phyloP scores from a whole-genome alignment of 1,140 invertebrate genomes.

The Bactericera cockerelli region DNA sequence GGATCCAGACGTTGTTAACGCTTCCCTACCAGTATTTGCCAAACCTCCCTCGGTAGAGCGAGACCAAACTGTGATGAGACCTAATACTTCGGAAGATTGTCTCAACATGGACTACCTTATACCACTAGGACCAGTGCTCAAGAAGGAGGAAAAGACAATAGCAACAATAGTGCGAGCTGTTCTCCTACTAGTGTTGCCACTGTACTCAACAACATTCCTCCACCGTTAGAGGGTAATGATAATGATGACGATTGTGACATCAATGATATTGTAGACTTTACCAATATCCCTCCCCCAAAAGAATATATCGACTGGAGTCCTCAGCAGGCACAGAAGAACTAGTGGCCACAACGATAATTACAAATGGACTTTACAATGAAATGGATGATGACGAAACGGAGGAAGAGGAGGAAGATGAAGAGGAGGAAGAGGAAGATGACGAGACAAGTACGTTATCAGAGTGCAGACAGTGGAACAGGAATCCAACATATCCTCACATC shows the following conservation, averaged over 20 bases:
- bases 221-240: background rate
- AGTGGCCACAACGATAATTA: background rate
- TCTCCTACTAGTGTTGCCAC: constrained; percentile 3
- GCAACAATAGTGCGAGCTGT: background rate
- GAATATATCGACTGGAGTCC: constrained; percentile 6
- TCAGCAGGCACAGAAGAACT: background rate
- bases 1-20: constrained; percentile 26
- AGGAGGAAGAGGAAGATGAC: background rate
- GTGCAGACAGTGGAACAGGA: constrained; percentile 1
- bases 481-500: constrained; percentile 5
- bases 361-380: background rate
- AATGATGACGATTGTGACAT: background rate
- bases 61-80: constrained; percentile 11
- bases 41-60: constrained; percentile 4
- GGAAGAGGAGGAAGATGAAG: background rate
- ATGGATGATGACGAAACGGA: background rate
- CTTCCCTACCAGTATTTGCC: constrained; percentile 1
- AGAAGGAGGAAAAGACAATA: constrained; percentile 1
- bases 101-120: constrained; percentile 10
- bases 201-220: background rate
- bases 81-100: background rate
- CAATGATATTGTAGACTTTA: background rate
- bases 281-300: background rate
- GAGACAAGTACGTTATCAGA: constrained; percentile 5
- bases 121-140: background rate